phyloP scores from a whole-genome alignment of 2,113 vertebrate species.

The Odontophorus gujanensis region DNA sequence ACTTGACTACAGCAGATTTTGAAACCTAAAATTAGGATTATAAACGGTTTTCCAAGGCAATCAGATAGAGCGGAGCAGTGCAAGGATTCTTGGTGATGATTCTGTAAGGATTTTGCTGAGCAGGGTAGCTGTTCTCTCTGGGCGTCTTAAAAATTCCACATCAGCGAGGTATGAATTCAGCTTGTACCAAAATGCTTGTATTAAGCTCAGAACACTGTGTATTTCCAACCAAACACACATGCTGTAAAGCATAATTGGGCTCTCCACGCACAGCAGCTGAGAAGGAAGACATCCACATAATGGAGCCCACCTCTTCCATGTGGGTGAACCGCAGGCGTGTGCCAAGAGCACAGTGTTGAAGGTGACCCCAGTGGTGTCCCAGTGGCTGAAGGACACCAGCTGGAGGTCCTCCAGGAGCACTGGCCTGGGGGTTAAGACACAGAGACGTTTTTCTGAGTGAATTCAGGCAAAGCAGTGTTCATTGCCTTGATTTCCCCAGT shows the following conservation, averaged over 20 bases:
- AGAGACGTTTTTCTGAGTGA: not conserved
- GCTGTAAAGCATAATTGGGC: not conserved
- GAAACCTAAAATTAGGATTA: not conserved
- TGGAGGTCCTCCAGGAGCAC: not conserved
- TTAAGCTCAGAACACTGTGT: not conserved
- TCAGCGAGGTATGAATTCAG: not conserved
- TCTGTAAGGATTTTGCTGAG: not conserved
- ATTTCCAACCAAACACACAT: not conserved
- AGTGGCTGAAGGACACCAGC: not conserved
- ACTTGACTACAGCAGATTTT: not conserved
- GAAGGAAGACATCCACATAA: not conserved
- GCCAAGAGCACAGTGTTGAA: not conserved
- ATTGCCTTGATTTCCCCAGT: not conserved
- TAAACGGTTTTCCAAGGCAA: not conserved
- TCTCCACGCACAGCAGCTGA: not conserved
- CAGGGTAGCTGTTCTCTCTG: not conserved
- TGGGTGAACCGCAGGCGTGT: not conserved
- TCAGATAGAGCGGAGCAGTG: not conserved
- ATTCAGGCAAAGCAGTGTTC: not conserved
- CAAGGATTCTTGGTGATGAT: not conserved
- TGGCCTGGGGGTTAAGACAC: not conserved
- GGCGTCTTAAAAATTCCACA: not conserved
- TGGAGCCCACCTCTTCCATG: fast-evolving
- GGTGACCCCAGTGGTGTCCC: not conserved
- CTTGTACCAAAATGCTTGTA: not conserved